Evolutionary conservation across 1,140 invertebrate genomes (phyloP), one percentile per base, ranked within the genome.

Genomic region (Procambarus clarkii): DNA sequence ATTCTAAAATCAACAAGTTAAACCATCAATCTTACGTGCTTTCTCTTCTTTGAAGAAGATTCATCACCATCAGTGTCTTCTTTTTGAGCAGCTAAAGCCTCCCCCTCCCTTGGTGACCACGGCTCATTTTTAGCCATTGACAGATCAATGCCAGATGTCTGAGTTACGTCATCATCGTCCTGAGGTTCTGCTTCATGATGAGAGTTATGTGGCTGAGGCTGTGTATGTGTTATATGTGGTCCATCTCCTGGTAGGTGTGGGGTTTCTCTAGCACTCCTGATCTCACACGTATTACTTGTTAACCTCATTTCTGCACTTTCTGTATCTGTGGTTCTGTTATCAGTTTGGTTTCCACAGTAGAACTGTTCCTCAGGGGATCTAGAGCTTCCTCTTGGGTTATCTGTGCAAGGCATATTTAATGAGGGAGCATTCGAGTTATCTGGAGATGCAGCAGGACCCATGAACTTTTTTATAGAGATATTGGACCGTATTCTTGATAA

Each of bases 121-220:
- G 86, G 86, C 11, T 88, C 86, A 74, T 88, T 88, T 45, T 88
- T 88, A 9, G 86, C 86, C 79, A 88, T 71, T 7, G 86, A 88
- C 18, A 88, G 60, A n/a, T 88, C 86, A 46, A 88, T 88, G 24
- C 86, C 86, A 2, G 86, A 88, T 21, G 64, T 81, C 46, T 88
- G 86, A 74, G 69, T 74, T 11, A 74, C n/a, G 34, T 74, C 69
- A 21, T 74, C 69, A 34, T 69, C 46, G 13, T 85, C 83, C 18
- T 85, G 83, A 48, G 44, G 44, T 3, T 74, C 69, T 15, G 18
- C 8, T 48, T 85, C 60, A 24, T 85, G 83, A 11, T 54, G 69
- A 11, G 83, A 58, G 21, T 13, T 34, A 54, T 81, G 79, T 18
- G 48, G 48, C n/a, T n/a, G 48, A 81, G 79, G 48, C n/a, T 50